A percentile compares a stretch with the other conserved stretches of the same genome.
phyloP scores from a whole-genome alignment of 1,140 invertebrate genomes.

The Drusus annulatus region DNA sequence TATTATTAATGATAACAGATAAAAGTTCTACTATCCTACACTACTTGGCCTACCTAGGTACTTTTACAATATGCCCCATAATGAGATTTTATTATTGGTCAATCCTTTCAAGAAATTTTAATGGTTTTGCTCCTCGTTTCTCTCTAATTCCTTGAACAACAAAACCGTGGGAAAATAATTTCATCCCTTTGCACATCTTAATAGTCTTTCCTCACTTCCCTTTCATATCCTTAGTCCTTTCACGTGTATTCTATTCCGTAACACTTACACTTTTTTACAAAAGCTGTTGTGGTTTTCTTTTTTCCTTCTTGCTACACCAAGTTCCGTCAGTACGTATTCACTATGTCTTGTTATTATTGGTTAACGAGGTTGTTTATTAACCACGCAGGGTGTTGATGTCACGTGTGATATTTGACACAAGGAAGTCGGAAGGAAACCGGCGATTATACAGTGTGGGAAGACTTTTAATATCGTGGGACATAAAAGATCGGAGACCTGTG shows the following conservation, averaged over 20 bases:
- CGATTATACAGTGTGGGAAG: constrained; percentile 54
- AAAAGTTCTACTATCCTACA: no score
- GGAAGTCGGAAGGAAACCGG: constrained; percentile 53
- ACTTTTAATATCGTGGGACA: constrained; percentile 51
- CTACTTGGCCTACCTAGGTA: no score
- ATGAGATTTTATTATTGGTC: not conserved
- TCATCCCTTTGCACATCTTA: constrained; percentile 10
- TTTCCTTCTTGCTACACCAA: not conserved
- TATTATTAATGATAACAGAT: no score
- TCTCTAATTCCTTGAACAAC: not conserved
- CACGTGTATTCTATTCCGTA: not conserved
- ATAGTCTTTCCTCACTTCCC: not conserved
- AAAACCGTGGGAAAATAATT: not conserved
- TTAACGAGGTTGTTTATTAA: constrained; percentile 34
- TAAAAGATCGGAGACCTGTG: constrained; percentile 5
- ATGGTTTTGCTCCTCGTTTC: not conserved
- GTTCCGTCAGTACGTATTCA: not conserved
- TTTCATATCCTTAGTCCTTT: not conserved
- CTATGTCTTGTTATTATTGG: not conserved
- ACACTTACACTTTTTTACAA: not conserved
- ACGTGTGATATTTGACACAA: constrained; percentile 39
- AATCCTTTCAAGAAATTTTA: not conserved
- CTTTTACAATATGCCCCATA: no score
- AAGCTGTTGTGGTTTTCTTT: not conserved
- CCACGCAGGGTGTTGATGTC: constrained; percentile 17